phyloP scores from a whole-genome alignment of 2,888 invertebrate genomes.

The Melieria picta region DNA sequence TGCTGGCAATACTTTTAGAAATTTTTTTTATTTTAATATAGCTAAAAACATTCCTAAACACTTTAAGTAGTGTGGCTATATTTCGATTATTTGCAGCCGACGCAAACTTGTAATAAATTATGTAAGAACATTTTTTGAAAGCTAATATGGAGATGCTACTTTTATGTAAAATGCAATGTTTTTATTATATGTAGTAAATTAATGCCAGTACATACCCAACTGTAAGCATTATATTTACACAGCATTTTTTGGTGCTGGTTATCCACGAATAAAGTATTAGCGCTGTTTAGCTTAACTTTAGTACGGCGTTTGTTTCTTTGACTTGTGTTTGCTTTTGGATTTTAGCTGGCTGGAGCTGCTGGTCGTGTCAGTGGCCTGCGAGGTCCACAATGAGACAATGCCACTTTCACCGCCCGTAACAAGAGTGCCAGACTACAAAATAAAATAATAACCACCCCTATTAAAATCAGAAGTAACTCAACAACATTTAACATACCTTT shows the following conservation, averaged over 20 bases:
- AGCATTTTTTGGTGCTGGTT: no score
- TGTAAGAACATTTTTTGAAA: no score
- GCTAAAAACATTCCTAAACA: neutral
- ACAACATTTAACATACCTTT: constrained; percentile 68
- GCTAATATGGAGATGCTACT: neutral
- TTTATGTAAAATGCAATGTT: neutral
- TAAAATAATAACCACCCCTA: neutral
- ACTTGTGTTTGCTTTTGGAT: constrained; percentile 15
- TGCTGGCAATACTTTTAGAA: neutral
- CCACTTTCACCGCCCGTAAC: constrained; percentile 81
- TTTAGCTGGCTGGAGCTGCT: neutral
- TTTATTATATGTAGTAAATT: neutral
- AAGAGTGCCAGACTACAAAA: constrained; percentile 70
- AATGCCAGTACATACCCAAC: no score
- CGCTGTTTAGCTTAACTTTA: neutral
- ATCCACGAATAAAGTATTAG: no score
- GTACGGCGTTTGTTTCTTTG: constrained; percentile 21
- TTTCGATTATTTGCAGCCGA: neutral
- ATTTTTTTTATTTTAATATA: neutral
- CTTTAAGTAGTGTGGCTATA: neutral
- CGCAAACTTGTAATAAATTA: constrained; percentile 16
- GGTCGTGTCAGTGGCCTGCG: constrained; percentile 27
- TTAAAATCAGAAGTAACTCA: neutral
- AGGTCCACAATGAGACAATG: constrained; percentile 74
- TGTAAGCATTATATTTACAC: no score